Conservation (phyloP, 2,888 invertebrate species). For the Eutolmus rufibarbis region DNA sequence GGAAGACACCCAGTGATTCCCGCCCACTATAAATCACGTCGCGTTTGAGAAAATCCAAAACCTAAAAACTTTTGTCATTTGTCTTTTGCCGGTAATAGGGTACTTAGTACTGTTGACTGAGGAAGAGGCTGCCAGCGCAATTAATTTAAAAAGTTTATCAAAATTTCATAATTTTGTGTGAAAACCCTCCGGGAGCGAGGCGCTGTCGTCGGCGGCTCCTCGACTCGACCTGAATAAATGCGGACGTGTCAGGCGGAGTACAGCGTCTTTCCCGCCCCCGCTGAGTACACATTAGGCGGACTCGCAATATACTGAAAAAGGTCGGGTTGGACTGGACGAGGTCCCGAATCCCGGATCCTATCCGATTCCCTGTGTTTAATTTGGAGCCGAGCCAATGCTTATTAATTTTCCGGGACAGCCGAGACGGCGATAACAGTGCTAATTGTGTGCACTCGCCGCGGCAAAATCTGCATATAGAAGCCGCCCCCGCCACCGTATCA, state of each 20-base stretch:
- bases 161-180: conserved; percentile 20
- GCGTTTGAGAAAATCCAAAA: conserved; percentile 14
- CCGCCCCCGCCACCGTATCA: background rate
- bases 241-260: background rate
- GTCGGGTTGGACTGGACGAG: background rate
- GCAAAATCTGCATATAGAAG: background rate
- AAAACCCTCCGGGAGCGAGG: conserved; percentile 1
- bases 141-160: conserved; percentile 36
- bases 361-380: background rate
- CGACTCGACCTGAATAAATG: background rate
- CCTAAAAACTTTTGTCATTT: conserved; percentile 35
- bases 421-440: background rate
- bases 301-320: background rate
- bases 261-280: background rate
- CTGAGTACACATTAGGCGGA: background rate
- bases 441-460: conserved; percentile 7
- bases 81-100: conserved; percentile 29
- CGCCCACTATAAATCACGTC: conserved; percentile 29
- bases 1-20: conserved; percentile 6
- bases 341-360: background rate
- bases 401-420: background rate
- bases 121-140: conserved; percentile 23
- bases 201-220: background rate
- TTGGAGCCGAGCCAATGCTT: conserved; percentile 17
- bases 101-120: conserved; percentile 21